Evolutionary conservation across 2,113 vertebrate genomes (phyloP).

Genomic region (Pollimyrus isidori): DNA sequence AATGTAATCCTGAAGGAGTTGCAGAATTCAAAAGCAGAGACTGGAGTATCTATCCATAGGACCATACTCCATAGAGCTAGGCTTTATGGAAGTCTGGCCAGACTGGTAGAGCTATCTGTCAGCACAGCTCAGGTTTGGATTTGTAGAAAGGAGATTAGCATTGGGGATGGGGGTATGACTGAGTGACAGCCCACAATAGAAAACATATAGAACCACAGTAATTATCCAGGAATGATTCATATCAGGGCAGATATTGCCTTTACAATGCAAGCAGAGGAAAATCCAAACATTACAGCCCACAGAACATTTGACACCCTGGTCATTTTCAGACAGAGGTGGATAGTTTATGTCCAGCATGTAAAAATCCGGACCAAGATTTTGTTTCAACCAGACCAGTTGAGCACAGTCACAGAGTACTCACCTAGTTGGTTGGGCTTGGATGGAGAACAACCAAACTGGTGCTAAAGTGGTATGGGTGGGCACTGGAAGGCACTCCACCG

Average conservation of each 20-base stretch:
- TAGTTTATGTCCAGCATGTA: background rate
- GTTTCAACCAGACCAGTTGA: background rate
- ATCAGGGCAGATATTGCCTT: background rate
- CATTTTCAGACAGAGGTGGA: background rate
- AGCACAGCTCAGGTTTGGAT: conserved; percentile 49
- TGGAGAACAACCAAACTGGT: background rate
- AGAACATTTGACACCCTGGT: background rate
- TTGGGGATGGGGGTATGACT: conserved; percentile 20
- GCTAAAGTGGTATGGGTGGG: background rate
- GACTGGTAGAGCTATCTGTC: conserved; percentile 50
- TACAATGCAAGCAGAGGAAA: no score
- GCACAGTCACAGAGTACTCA: background rate
- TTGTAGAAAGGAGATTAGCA: conserved; percentile 18
- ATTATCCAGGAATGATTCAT: background rate
- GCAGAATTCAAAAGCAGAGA: no score
- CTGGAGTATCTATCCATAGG: background rate
- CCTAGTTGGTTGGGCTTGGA: background rate
- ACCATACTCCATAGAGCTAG: background rate
- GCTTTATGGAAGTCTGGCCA: no score
- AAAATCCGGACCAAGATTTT: background rate
- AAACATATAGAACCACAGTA: background rate
- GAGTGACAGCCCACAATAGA: background rate
- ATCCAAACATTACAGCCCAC: background rate
- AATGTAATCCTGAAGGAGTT: no score
- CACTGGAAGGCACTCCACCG: background rate